Conservation (phyloP, 2,888 invertebrate species). For the Galerucella nymphaeae region DNA sequence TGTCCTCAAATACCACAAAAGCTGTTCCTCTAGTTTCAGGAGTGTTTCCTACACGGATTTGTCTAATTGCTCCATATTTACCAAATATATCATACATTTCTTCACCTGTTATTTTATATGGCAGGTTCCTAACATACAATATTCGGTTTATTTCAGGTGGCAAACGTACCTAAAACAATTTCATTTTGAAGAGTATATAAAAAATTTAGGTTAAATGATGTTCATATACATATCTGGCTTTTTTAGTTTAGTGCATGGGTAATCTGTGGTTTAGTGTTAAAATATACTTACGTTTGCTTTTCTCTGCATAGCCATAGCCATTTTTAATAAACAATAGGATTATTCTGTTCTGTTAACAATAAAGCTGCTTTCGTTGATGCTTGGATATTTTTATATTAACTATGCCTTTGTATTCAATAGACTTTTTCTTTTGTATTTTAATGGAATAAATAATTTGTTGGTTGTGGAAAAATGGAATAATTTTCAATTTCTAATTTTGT, state of each 20-base stretch:
- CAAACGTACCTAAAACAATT: constrained; percentile 82
- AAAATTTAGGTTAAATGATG: background rate
- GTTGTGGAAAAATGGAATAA: no score
- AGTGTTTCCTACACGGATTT: constrained; percentile 97
- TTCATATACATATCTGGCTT: background rate
- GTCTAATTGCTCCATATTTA: constrained; percentile 98
- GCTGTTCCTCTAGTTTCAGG: constrained; percentile 98
- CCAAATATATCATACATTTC: constrained; percentile 99
- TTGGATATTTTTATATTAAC: no score
- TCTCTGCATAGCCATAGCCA: constrained; percentile 81
- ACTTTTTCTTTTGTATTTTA: no score
- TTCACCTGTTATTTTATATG: constrained; percentile 99
- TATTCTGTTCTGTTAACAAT: no score
- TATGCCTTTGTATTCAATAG: no score
- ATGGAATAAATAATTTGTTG: no score
- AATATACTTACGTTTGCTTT: constrained; percentile 76
- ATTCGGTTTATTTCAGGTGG: constrained; percentile 99
- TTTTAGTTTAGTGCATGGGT: no score
- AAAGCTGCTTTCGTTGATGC: no score
- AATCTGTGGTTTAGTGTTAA: no score
- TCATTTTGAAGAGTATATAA: constrained; percentile 14
- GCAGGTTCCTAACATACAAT: constrained; percentile 95
- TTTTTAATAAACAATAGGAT: constrained; percentile 52
- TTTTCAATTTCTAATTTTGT: no score
- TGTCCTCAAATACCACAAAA: constrained; percentile 99